Percentiles rank a stretch among this genome's conserved stretches.
Evolutionary conservation across 2,797 vertebrate species (phyloP).

Genomic region (Mionectes olivaceus): DNA sequence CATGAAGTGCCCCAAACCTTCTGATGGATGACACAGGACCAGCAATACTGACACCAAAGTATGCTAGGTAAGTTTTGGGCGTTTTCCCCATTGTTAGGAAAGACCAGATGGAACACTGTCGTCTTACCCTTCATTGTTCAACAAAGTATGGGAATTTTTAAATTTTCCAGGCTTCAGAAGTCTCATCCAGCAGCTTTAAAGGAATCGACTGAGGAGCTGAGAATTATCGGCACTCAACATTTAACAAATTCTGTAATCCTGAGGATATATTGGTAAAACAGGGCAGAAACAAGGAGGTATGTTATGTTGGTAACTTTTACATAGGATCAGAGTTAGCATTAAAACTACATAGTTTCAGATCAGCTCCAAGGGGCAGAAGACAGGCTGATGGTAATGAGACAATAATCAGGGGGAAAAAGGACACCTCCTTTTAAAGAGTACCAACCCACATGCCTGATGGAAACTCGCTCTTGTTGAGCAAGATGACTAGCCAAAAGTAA

Average conservation of each 20-base stretch:
- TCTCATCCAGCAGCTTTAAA: background rate
- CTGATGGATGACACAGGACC: no score
- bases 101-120: background rate
- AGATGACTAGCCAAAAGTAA: background rate
- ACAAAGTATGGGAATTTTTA: background rate
- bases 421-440: background rate
- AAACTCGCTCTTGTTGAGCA: background rate
- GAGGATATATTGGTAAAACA: background rate
- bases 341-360: accelerated
- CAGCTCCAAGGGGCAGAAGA: background rate
- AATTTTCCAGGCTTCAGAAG: background rate
- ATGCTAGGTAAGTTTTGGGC: accelerated
- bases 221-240: background rate
- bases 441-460: background rate
- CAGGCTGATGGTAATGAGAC: background rate
- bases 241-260: background rate
- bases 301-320: accelerated
- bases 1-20: background rate
- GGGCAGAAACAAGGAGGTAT: background rate
- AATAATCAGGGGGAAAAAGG: background rate
- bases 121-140: background rate
- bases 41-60: accelerated
- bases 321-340: background rate
- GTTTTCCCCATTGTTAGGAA: background rate
- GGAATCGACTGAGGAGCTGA: background rate